phyloP scores from a whole-genome alignment of 53 echinoderm and acorn worm species.

The Crossaster papposus region DNA sequence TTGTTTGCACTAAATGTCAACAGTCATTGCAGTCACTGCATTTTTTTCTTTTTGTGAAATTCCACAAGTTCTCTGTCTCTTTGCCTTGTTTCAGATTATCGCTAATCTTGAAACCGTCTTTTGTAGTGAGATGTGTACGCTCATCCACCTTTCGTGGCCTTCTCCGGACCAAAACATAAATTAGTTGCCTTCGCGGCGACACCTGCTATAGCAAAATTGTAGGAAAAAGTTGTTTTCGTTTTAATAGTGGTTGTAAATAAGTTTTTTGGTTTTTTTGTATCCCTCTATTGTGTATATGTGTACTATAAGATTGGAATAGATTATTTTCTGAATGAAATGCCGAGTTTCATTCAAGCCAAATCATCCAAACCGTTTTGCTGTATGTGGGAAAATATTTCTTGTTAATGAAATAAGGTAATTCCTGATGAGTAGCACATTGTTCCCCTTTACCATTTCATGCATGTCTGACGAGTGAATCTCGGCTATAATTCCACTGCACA shows the following conservation, averaged over 20 bases:
- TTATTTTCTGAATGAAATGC: constrained; percentile 17
- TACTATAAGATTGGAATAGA: constrained; percentile 59
- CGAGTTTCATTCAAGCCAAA: background rate
- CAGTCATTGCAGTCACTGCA: background rate
- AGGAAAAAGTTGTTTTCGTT: background rate
- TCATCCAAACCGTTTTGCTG: background rate
- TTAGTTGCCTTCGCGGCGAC: background rate
- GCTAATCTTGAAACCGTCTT: background rate
- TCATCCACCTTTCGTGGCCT: constrained; percentile 35
- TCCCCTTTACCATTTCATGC: background rate
- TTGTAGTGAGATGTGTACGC: background rate
- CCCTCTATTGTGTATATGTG: constrained; percentile 40
- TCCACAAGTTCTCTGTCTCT: background rate
- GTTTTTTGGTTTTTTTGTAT: constrained; percentile 17
- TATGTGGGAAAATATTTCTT: background rate
- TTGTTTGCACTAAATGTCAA: background rate
- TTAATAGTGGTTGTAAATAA: constrained; percentile 46
- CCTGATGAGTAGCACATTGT: background rate
- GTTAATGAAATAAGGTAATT: too few species aligned
- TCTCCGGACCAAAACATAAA: constrained; percentile 34
- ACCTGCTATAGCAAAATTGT: constrained; percentile 30
- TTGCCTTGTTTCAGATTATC: background rate
- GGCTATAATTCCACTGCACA: background rate
- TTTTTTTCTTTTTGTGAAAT: background rate
- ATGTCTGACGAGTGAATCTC: background rate